Conservation (phyloP, 1,140 invertebrate species). For the Scaptomyza pallida region DNA sequence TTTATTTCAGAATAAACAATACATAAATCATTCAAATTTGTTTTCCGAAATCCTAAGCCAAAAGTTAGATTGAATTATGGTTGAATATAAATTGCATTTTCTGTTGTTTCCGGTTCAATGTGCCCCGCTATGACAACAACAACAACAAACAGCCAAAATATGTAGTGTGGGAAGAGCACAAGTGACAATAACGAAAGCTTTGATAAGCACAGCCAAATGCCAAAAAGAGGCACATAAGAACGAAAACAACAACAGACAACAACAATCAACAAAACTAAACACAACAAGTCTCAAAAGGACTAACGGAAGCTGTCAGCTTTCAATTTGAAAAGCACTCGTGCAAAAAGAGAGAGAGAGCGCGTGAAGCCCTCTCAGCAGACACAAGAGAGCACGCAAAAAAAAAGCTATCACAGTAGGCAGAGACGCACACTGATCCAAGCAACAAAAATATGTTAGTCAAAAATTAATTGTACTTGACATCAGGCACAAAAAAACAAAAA, state of each 20-base stretch:
- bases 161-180: conserved; percentile 9
- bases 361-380: neutral
- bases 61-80: conserved; percentile 40
- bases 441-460: neutral
- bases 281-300: conserved; percentile 43
- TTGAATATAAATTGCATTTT: conserved; percentile 52
- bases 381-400: conserved; percentile 5
- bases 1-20: neutral
- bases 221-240: conserved; percentile 45
- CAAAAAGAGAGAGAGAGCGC: neutral
- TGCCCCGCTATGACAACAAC: conserved; percentile 51
- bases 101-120: conserved; percentile 53
- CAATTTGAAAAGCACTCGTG: conserved; percentile 13
- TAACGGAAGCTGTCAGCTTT: conserved; percentile 40
- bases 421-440: neutral
- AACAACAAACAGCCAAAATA: conserved; percentile 22
- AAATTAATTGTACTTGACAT: neutral
- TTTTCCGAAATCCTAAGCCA: conserved; percentile 4
- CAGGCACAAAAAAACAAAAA: neutral
- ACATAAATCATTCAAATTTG: neutral
- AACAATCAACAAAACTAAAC: conserved; percentile 46
- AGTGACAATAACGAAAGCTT: conserved; percentile 60
- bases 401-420: conserved; percentile 38
- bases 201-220: conserved; percentile 57
- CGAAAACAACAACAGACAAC: conserved; percentile 16